These are phyloP conservation scores for Drosophila prostipennis DNA, from an alignment of 2,888 invertebrate genomes.

Conservation along the genomic window DNA sequence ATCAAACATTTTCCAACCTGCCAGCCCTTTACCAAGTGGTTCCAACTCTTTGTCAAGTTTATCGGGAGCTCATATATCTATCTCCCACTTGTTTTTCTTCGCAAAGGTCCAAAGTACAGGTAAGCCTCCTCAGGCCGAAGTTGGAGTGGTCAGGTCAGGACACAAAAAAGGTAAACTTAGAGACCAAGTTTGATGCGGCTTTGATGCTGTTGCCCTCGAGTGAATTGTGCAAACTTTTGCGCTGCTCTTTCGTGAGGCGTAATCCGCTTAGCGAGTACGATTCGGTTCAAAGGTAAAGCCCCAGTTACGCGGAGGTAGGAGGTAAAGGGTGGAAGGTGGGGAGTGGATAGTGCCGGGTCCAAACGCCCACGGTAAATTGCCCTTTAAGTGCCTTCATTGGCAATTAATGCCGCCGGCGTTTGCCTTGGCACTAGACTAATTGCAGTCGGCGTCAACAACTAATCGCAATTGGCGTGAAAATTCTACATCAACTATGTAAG, in stretches of 20 bases:
- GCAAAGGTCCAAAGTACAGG: constrained; percentile 8
- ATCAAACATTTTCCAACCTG: not conserved
- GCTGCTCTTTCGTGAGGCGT: constrained; percentile 36
- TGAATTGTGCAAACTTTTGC: constrained; percentile 52
- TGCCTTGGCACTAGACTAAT: constrained; percentile 64
- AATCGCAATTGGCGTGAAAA: constrained; percentile 41
- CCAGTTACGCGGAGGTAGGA: not conserved
- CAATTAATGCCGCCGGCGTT: constrained; percentile 68
- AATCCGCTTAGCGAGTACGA: constrained; percentile 60
- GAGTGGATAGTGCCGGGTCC: not conserved
- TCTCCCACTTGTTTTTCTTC: not conserved
- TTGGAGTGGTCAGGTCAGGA: constrained; percentile 14
- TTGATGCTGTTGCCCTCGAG: constrained; percentile 37
- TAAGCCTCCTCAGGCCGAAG: constrained; percentile 11
- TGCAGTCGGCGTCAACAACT: constrained; percentile 55
- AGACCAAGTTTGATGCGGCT: constrained; percentile 36
- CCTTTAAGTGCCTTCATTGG: constrained; percentile 73
- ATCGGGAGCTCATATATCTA: not conserved
- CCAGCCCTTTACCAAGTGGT: not conserved
- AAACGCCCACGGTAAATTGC: constrained; percentile 54
- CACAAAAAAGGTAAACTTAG: constrained; percentile 7
- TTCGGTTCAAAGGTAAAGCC: constrained; percentile 57
- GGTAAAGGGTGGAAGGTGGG: no score
- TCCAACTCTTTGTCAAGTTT: constrained; percentile 13
- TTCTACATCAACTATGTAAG: constrained; percentile 12